phyloP scores from a whole-genome alignment of 92 coral and sea anemone genomes.

The Zoanthus sociatus region DNA sequence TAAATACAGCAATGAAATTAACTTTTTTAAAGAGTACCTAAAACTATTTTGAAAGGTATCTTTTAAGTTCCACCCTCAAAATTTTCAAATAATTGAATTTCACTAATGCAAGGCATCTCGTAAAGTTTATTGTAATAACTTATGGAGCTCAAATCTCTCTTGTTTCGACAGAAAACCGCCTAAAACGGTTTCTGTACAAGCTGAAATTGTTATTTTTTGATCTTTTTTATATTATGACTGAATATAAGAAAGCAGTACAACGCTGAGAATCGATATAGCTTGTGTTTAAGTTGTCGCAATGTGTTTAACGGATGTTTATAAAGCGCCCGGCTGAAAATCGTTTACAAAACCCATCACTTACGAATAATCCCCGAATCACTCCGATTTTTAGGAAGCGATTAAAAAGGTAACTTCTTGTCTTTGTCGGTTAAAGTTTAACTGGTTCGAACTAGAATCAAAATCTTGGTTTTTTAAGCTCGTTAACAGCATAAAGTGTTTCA shows the following conservation, averaged over 20 bases:
- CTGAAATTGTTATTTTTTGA: background rate
- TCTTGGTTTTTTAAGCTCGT: background rate
- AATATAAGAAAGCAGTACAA: background rate
- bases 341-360: slow-evolving; percentile 40
- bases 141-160: slow-evolving; percentile 28
- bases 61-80: slow-evolving; percentile 13
- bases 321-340: slow-evolving; percentile 17
- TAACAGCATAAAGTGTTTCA: background rate
- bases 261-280: slow-evolving; percentile 16
- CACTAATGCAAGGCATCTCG: slow-evolving; percentile 29
- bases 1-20: slow-evolving; percentile 1
- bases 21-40: background rate
- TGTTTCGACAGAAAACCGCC: background rate
- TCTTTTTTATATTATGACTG: slow-evolving; percentile 10
- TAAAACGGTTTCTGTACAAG: slow-evolving; percentile 1
- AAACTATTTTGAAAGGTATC: background rate
- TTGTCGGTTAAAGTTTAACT: background rate
- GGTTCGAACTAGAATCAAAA: background rate
- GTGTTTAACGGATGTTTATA: slow-evolving; percentile 48
- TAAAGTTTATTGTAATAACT: slow-evolving; percentile 25
- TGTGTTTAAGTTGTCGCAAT: slow-evolving; percentile 45
- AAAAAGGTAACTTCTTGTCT: background rate
- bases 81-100: slow-evolving; percentile 47
- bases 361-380: slow-evolving; percentile 26
- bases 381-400: slow-evolving; percentile 18